These are phyloP conservation scores for Drosophila repletoides DNA, from an alignment of 1,140 invertebrate species.

Conservation along the genomic window DNA sequence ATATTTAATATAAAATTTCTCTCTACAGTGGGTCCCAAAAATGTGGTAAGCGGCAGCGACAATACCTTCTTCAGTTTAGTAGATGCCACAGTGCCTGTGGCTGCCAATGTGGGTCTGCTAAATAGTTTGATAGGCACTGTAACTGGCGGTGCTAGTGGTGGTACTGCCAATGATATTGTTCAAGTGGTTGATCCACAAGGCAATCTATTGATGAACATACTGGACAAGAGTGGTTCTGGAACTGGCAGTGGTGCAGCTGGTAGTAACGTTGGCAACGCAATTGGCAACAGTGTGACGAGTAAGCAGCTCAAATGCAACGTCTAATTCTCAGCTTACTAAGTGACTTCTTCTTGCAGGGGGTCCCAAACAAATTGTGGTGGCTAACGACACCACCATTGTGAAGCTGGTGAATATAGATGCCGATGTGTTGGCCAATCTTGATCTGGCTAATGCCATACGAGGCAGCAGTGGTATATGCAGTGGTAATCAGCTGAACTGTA, in stretches of 20 bases:
- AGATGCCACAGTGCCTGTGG: not conserved
- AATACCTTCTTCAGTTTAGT: not conserved
- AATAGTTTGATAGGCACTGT: not conserved
- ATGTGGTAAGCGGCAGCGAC: not conserved
- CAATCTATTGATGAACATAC: conserved; percentile 9
- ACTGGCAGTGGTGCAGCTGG: not conserved
- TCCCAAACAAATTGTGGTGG: conserved; percentile 47
- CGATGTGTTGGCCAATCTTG: conserved; percentile 19
- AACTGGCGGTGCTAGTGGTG: not conserved
- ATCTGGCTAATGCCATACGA: conserved; percentile 38
- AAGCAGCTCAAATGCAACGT: not conserved
- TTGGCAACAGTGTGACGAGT: conserved; percentile 2
- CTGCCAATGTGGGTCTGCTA: not conserved
- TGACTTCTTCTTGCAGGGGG: conserved; percentile 11
- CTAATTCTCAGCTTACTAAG: not conserved
- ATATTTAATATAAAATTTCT: too few species aligned
- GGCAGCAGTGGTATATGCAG: conserved; percentile 25
- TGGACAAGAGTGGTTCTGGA: not conserved
- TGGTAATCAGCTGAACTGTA: conserved; percentile 10
- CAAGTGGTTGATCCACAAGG: conserved; percentile 16
- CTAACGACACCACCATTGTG: conserved; percentile 39
- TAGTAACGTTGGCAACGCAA: not conserved
- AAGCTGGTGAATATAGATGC: conserved; percentile 47
- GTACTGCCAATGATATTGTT: not conserved
- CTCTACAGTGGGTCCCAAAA: not conserved